A percentile compares a stretch with the other conserved stretches of the same genome.
Conservation (phyloP, 2,113 vertebrate genomes). For the Paracanthobrama guichenoti region DNA sequence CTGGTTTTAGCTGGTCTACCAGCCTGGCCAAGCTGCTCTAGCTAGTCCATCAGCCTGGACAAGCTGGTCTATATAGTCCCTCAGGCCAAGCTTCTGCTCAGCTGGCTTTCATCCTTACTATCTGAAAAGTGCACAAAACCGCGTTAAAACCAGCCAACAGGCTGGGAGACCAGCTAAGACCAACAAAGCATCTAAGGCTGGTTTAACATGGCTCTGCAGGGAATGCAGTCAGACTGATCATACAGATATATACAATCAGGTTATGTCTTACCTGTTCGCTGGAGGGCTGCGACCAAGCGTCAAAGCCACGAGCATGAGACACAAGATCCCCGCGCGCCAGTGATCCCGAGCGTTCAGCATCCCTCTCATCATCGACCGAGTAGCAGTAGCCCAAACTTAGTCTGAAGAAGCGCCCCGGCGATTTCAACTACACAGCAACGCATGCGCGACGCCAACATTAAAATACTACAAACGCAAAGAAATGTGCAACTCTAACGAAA, state of each 20-base stretch:
- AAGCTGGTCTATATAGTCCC: not conserved
- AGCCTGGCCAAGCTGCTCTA: not conserved
- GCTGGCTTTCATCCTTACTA: not conserved
- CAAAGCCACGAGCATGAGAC: constrained; percentile 76
- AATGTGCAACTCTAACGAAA: not conserved
- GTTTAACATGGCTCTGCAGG: not conserved
- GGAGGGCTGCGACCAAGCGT: constrained; percentile 70
- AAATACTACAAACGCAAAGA: constrained; percentile 65
- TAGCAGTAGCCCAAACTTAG: constrained; percentile 72
- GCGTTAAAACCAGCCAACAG: not conserved
- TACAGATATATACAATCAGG: constrained; percentile 29
- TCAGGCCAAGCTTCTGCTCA: not conserved
- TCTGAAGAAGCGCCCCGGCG: constrained; percentile 70
- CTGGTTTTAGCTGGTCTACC: not conserved
- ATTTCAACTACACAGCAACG: constrained; percentile 70
- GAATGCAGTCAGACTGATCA: constrained; percentile 19
- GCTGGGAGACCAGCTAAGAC: not conserved
- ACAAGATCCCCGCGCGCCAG: constrained; percentile 71
- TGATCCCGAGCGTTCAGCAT: constrained; percentile 77
- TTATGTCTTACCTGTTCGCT: constrained; percentile 83
- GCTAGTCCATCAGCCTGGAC: not conserved
- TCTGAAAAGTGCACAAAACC: constrained; percentile 6
- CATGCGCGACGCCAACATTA: constrained; percentile 77
- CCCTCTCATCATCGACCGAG: constrained; percentile 64
- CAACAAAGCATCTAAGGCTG: not conserved